Evolutionary conservation across 2,888 invertebrate species (phyloP).

Genomic region (Bruchidius siliquastri): DNA sequence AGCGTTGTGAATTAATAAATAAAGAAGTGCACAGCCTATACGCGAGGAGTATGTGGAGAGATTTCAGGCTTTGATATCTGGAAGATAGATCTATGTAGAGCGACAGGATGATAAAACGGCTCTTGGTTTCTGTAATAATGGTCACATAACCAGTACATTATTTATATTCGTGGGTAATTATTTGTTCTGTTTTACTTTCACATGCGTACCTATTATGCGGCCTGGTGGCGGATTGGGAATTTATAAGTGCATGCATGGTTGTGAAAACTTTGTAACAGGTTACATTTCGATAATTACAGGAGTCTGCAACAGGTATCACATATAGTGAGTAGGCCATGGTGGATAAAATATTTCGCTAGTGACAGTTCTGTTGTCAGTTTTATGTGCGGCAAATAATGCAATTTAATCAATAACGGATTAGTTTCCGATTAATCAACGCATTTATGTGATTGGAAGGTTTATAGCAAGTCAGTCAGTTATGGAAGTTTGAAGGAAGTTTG

Average conservation of each 20-base stretch:
- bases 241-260: background rate
- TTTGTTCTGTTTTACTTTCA: background rate
- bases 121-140: background rate
- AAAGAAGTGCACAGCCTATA: background rate
- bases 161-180: background rate
- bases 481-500: too few relatives aligned
- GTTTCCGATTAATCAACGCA: too few relatives aligned
- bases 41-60: background rate
- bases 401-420: too few relatives aligned
- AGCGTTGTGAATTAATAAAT: constrained; percentile 21
- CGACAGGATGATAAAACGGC: background rate
- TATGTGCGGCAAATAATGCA: too few relatives aligned
- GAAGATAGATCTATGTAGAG: background rate
- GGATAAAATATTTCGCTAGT: too few relatives aligned
- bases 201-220: background rate
- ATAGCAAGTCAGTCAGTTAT: too few relatives aligned
- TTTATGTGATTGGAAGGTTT: too few relatives aligned
- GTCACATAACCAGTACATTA: background rate
- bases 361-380: too few relatives aligned
- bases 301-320: too few relatives aligned
- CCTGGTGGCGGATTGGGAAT: background rate
- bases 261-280: background rate
- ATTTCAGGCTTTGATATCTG: background rate
- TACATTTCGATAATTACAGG: background rate
- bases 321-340: too few relatives aligned